Conservation (phyloP, 2,888 invertebrate species). For the Agonopterix arenella region DNA sequence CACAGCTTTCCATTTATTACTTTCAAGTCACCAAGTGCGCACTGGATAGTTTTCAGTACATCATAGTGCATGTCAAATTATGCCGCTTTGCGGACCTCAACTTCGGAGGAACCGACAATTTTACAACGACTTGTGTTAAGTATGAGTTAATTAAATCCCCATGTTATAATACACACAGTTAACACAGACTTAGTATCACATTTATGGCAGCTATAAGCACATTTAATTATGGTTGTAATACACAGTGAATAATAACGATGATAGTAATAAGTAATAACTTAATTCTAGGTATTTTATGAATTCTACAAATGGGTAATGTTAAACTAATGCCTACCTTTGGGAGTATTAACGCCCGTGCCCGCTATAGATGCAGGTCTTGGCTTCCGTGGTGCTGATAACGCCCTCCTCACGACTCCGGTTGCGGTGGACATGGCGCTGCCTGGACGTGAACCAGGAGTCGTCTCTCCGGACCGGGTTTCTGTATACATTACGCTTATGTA, state of each 20-base stretch:
- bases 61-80: too few relatives aligned
- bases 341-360: slow-evolving; percentile 86
- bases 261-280: too few relatives aligned
- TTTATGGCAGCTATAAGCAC: slow-evolving; percentile 10
- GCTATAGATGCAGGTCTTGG: slow-evolving; percentile 82
- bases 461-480: slow-evolving; percentile 85
- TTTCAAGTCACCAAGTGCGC: too few relatives aligned
- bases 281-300: too few relatives aligned
- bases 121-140: too few relatives aligned
- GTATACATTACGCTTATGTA: slow-evolving; percentile 27
- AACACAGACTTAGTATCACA: slow-evolving; percentile 8
- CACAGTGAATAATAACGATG: too few relatives aligned
- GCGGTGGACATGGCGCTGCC: slow-evolving; percentile 88
- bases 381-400: slow-evolving; percentile 80
- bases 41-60: too few relatives aligned
- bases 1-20: too few relatives aligned
- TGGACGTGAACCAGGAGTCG: slow-evolving; percentile 88
- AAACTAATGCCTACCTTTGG: slow-evolving; percentile 44
- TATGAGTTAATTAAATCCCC: too few relatives aligned
- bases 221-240: slow-evolving; percentile 5
- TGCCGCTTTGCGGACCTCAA: too few relatives aligned
- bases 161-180: not conserved
- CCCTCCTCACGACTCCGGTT: slow-evolving; percentile 69
- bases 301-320: too few relatives aligned
- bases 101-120: too few relatives aligned